phyloP scores from a whole-genome alignment of 2,888 invertebrate genomes.

The Dolichomitus sp. region DNA sequence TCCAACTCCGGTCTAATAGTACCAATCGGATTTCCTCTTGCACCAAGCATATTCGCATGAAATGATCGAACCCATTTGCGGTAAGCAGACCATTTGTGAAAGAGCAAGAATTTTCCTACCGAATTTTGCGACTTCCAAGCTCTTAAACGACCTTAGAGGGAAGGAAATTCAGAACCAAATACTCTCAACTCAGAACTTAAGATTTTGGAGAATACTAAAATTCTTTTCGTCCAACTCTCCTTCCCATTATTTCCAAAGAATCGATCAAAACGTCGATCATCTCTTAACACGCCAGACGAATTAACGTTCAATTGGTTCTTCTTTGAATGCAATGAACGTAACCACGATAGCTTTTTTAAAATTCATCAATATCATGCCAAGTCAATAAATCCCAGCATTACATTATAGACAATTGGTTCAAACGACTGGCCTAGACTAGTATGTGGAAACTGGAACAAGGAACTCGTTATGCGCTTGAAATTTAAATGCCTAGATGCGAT shows the following conservation, averaged over 20 bases:
- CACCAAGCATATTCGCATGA: too few species aligned
- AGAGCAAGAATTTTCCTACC: too few species aligned
- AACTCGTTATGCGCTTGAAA: slow-evolving; percentile 13
- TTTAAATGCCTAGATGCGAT: slow-evolving; percentile 31
- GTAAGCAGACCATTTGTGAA: too few species aligned
- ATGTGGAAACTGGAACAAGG: slow-evolving; percentile 16
- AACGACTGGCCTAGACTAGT: not conserved
- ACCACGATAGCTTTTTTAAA: not conserved
- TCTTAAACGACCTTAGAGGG: too few species aligned
- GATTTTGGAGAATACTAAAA: not conserved
- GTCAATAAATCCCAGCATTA: not conserved
- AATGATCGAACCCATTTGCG: too few species aligned
- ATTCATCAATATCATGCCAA: not conserved
- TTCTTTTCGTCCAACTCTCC: not conserved
- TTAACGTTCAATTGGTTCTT: not conserved
- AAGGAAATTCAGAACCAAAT: too few species aligned
- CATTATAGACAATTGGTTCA: not conserved
- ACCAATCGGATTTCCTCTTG: too few species aligned
- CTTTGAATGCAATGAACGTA: not conserved
- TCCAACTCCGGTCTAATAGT: too few species aligned
- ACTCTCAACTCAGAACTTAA: not conserved
- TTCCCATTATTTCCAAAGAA: not conserved
- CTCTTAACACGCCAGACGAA: not conserved
- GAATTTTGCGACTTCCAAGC: too few species aligned
- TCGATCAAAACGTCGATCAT: not conserved